A percentile compares a stretch with the other conserved stretches of the same genome.
phyloP scores from a whole-genome alignment of 2,888 invertebrate genomes.

The Dryomyza anilis region DNA sequence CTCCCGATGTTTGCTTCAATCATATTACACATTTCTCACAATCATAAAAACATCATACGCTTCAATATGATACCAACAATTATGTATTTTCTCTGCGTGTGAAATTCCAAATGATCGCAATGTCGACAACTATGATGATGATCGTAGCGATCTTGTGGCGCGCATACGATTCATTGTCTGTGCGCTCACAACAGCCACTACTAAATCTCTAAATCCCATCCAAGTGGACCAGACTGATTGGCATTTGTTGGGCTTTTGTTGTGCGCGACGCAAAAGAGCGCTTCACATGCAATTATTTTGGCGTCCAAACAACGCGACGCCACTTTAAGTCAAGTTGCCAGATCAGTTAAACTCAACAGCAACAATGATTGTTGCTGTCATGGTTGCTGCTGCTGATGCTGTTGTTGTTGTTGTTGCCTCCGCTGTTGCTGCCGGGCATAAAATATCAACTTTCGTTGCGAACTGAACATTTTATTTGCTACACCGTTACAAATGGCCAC shows the following conservation, averaged over 20 bases:
- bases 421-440: slow-evolving; percentile 28
- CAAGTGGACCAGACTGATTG: slow-evolving; percentile 23
- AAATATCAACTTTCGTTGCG: slow-evolving; percentile 37
- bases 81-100: too few relatives aligned
- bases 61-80: too few relatives aligned
- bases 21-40: too few relatives aligned
- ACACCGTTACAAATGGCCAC: slow-evolving; percentile 7
- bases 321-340: too few relatives aligned
- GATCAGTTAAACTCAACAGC: too few relatives aligned
- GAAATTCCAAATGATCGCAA: too few relatives aligned
- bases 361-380: background rate
- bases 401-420: background rate
- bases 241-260: slow-evolving; percentile 20
- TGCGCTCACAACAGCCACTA: background rate
- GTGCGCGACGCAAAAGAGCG: background rate
- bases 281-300: slow-evolving; percentile 18
- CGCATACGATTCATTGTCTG: too few relatives aligned
- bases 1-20: too few relatives aligned
- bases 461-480: slow-evolving; percentile 29
- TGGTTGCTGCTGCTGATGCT: background rate
- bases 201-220: background rate
- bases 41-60: too few relatives aligned
- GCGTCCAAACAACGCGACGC: background rate
- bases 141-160: too few relatives aligned
- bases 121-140: too few relatives aligned